Evolutionary conservation across 2,888 invertebrate species (phyloP), one percentile per base, ranked within the genome.

Genomic region (Tiliacea citrago): DNA sequence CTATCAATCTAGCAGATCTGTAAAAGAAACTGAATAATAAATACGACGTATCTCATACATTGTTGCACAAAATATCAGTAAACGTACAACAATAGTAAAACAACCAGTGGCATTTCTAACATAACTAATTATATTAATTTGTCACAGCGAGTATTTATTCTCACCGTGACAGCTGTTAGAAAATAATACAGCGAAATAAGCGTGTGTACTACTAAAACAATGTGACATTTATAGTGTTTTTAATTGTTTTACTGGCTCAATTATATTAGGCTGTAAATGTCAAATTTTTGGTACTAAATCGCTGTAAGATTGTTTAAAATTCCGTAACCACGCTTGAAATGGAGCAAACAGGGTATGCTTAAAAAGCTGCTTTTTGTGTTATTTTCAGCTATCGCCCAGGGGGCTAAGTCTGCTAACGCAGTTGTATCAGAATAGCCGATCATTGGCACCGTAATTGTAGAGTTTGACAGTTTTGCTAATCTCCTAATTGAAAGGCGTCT

Each of bases 141-240:
- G 68, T 83, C 47, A 73, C 47, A 16, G 63, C 21, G n/a, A 49
- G 35, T 60, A 63, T 70, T 83, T 83, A 71, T 65, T 45, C 42
- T 21, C 35, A 35, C 12, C 21, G 24, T 53, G 72, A 39, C 79
- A 71, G 58, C 58, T 78, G 67, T 29, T 79, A 61, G 42, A 61
- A 69, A 51, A 67, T 73, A 68, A 69, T 12, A 66, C 18, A 18
- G n/a, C 39, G 49, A 45, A 78, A 29, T 53, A 49, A 67, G 16
- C 12, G 18, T 21, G n/a, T n/a, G 9, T 55, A 9, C 35, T 24
- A 35, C 45, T 75, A 60, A 83, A 80, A 80, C 49, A 68, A 58
- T 71, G 83, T 83, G 79, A 79, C 83, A 51, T 82, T 79, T 78
- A 65, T 68, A 39, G 39, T 51, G 21, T n/a, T 55, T 79, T 75